Conservation (phyloP, 2,888 invertebrate species). For the Lepidocyrtinus sp. region DNA sequence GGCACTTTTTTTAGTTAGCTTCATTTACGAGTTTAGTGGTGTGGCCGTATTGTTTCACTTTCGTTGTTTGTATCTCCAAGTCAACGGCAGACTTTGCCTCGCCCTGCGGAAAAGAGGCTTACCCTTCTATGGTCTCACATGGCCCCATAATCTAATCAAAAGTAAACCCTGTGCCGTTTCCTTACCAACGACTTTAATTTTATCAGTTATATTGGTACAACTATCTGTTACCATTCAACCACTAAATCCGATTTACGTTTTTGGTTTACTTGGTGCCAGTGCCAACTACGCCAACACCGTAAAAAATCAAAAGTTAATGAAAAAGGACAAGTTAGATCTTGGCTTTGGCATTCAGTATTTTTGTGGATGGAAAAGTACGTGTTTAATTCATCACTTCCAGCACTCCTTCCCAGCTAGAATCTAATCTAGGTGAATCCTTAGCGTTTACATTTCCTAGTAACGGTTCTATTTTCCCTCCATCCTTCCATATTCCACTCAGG, state of each 20-base stretch:
- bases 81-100: no score
- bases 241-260: neutral
- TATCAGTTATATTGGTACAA: no score
- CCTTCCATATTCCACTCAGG: neutral
- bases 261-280: neutral
- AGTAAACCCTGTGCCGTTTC: no score
- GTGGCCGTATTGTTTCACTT: no score
- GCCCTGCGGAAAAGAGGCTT: no score
- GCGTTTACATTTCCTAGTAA: neutral
- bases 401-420: neutral
- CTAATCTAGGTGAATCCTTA: neutral
- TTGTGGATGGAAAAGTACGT: neutral
- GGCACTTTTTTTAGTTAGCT: no score
- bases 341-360: neutral
- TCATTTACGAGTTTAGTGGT: no score
- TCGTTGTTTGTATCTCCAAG: no score
- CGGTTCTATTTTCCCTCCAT: neutral
- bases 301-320: neutral
- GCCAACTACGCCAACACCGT: neutral
- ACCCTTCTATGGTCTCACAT: no score
- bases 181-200: no score
- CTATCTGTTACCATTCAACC: no score
- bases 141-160: no score
- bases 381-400: neutral
- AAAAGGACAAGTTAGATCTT: neutral